These are phyloP conservation scores for Boloria selene DNA, from an alignment of 2,888 invertebrate species.

Conservation along the genomic window DNA sequence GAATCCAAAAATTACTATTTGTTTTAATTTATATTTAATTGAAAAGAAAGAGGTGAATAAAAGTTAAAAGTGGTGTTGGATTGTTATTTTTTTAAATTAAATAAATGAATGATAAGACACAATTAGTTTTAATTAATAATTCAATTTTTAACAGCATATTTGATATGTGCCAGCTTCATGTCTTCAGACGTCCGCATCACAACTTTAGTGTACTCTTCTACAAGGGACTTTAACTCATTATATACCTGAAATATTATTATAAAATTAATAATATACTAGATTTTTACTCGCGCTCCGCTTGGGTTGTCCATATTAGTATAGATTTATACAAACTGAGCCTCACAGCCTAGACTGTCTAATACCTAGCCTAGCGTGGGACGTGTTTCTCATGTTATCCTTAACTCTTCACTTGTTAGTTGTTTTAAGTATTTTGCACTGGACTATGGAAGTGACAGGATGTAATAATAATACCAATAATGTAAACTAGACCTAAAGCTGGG, in stretches of 20 bases:
- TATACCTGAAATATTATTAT: conserved; percentile 82
- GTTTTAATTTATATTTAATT: conserved; percentile 11
- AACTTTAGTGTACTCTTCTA: conserved; percentile 85
- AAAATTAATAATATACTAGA: too few relatives aligned
- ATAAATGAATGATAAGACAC: conserved; percentile 28
- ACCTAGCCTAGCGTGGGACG: too few relatives aligned
- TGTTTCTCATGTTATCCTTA: too few relatives aligned
- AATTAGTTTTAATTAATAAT: conserved; percentile 33
- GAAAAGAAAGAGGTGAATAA: neutral
- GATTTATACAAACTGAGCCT: too few relatives aligned
- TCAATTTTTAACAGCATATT: conserved; percentile 49
- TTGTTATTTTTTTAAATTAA: conserved; percentile 20
- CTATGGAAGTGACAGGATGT: too few relatives aligned
- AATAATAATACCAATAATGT: too few relatives aligned
- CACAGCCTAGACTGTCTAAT: too few relatives aligned
- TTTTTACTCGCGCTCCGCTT: too few relatives aligned
- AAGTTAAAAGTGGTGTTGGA: neutral
- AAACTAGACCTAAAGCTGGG: too few relatives aligned
- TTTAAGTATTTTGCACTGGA: too few relatives aligned
- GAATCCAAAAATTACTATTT: conserved; percentile 19
- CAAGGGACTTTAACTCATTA: conserved; percentile 81
- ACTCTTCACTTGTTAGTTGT: too few relatives aligned
- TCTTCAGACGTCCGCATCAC: conserved; percentile 86
- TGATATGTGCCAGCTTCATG: conserved; percentile 71
- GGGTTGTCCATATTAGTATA: too few relatives aligned